A percentile compares a stretch with the other conserved stretches of the same genome.
Conservation (phyloP, 1,140 invertebrate genomes). For the Drosophila watanabei region DNA sequence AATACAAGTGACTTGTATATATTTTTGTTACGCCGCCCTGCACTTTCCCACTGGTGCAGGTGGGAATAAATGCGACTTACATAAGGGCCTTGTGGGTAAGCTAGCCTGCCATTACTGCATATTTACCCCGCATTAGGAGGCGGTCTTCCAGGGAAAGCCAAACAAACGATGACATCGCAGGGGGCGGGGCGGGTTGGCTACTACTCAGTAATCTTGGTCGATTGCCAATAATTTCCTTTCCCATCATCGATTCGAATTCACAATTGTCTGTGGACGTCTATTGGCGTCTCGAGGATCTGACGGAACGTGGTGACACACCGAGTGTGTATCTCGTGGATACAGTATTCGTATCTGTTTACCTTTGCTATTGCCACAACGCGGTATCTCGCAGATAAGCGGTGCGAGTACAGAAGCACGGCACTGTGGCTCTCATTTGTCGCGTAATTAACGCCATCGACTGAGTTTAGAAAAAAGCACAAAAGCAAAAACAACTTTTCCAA, state of each 20-base stretch:
- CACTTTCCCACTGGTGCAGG: constrained; percentile 7
- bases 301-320: constrained; percentile 26
- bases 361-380: constrained; percentile 26
- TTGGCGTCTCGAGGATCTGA: constrained; percentile 27
- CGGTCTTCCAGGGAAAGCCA: constrained; percentile 22
- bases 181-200: constrained; percentile 10
- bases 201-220: constrained; percentile 55
- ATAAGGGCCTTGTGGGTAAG: constrained; percentile 24
- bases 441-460: constrained; percentile 35
- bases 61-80: constrained; percentile 26
- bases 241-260: constrained; percentile 72
- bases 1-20: constrained; percentile 30
- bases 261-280: constrained; percentile 38
- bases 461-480: not conserved
- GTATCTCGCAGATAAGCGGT: constrained; percentile 30
- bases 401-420: constrained; percentile 10
- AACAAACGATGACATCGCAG: constrained; percentile 44
- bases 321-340: constrained; percentile 4
- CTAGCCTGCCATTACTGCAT: constrained; percentile 28
- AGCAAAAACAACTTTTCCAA: not conserved
- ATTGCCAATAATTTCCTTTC: constrained; percentile 66
- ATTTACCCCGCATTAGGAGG: constrained; percentile 7
- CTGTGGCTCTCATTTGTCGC: constrained; percentile 15
- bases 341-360: constrained; percentile 34
- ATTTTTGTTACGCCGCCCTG: constrained; percentile 24